A percentile compares a stretch with the other conserved stretches of the same genome.
Evolutionary conservation across 2,797 vertebrate genomes (phyloP).

Genomic region (Anguilla megastoma): DNA sequence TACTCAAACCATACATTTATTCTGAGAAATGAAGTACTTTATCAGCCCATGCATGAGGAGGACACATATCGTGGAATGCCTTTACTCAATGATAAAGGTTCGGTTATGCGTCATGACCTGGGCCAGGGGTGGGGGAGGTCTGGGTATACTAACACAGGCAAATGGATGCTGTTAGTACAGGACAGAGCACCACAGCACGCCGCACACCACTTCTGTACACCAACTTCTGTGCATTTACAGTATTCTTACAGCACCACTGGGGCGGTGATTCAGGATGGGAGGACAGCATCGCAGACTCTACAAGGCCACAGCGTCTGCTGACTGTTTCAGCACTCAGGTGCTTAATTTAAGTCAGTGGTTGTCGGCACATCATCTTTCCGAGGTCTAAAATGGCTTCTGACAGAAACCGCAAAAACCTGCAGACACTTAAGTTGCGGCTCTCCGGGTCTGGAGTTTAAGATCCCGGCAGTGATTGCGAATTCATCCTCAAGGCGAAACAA

Average conservation of each 20-base stretch:
- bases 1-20: neutral
- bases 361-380: neutral
- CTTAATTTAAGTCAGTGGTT: neutral
- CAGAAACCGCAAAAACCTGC: neutral
- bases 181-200: neutral
- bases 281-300: neutral
- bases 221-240: neutral
- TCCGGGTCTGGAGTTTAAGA: neutral
- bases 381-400: neutral
- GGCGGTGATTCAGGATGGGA: neutral
- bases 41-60: neutral
- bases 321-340: neutral
- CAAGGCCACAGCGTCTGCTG: neutral
- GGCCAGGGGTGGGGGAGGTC: neutral
- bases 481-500: neutral
- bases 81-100: neutral
- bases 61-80: neutral
- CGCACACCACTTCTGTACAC: neutral
- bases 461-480: neutral
- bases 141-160: neutral
- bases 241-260: neutral
- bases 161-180: neutral
- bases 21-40: neutral
- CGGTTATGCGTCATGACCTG: neutral
- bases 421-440: neutral